Conservation (phyloP, 2,113 vertebrate genomes). For the Steatornis caripensis region DNA sequence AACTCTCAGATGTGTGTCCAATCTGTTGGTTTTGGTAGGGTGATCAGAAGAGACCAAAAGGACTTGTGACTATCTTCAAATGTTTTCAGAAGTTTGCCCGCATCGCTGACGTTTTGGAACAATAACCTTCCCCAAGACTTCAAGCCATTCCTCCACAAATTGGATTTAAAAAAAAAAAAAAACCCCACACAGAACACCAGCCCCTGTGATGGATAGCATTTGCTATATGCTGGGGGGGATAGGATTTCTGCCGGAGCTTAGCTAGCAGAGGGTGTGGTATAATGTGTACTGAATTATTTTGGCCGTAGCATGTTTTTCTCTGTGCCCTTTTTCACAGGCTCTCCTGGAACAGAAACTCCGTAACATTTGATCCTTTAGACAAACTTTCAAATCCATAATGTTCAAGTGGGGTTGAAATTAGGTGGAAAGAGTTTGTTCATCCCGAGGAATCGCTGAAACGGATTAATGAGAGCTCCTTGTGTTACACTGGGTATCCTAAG, state of each 20-base stretch:
- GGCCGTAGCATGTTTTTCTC: not conserved
- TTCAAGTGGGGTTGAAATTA: constrained; percentile 35
- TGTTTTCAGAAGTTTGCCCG: not conserved
- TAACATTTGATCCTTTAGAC: constrained; percentile 6
- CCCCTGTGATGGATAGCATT: not conserved
- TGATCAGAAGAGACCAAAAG: constrained; percentile 50
- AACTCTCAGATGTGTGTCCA: constrained; percentile 42
- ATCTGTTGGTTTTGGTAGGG: constrained; percentile 13
- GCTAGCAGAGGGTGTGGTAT: not conserved
- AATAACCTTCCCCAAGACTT: not conserved
- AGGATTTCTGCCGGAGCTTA: not conserved
- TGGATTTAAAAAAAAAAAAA: not conserved
- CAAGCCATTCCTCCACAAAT: not conserved
- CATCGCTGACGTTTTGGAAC: not conserved
- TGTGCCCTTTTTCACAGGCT: not conserved
- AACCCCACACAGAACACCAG: no score
- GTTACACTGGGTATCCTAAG: not conserved
- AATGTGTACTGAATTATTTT: not conserved
- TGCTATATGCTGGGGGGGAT: not conserved
- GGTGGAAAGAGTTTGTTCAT: not conserved
- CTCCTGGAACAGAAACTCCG: not conserved
- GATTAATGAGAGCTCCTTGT: not conserved
- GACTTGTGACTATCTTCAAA: constrained; percentile 43
- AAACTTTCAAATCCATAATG: not conserved
- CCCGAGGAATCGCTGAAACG: not conserved